Evolutionary conservation across 1,140 invertebrate genomes (phyloP).

Genomic region (Drosophila littoralis): DNA sequence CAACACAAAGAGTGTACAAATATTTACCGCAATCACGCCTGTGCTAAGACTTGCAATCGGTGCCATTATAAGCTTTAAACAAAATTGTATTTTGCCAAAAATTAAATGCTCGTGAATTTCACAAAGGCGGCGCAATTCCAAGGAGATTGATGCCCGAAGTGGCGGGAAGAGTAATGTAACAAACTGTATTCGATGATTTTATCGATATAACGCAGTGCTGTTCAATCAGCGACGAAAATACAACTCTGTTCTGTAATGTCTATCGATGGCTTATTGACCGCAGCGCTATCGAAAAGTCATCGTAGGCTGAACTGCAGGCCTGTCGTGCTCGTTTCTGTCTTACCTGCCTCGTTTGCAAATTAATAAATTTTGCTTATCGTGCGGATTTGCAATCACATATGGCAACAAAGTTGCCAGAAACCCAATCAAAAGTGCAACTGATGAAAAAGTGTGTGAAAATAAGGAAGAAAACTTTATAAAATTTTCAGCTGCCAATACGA

Average conservation of each 20-base stretch:
- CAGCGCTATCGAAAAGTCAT: constrained; percentile 33
- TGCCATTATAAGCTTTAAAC: constrained; percentile 12
- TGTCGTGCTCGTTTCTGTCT: constrained; percentile 33
- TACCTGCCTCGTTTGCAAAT: constrained; percentile 18
- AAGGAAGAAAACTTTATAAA: constrained; percentile 42
- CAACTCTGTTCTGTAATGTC: neutral
- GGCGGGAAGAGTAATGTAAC: constrained; percentile 58
- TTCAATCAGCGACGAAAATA: neutral
- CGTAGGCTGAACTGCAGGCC: constrained; percentile 28
- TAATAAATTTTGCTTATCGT: constrained; percentile 10
- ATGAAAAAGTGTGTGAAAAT: constrained; percentile 3
- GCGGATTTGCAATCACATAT: constrained; percentile 4
- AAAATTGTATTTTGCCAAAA: neutral
- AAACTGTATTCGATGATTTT: constrained; percentile 7
- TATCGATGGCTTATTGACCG: constrained; percentile 27
- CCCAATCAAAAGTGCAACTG: neutral
- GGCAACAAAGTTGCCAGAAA: constrained; percentile 2
- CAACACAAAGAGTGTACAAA: neutral
- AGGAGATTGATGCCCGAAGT: constrained; percentile 33
- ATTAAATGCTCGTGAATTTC: constrained; percentile 12
- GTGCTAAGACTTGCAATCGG: constrained; percentile 35
- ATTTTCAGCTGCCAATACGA: constrained; percentile 66
- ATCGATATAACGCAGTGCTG: neutral
- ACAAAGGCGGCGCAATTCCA: constrained; percentile 30
- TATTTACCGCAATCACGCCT: constrained; percentile 41